Evolutionary conservation across 2,113 vertebrate genomes (phyloP).

Genomic region (Eulemur rufifrons): DNA sequence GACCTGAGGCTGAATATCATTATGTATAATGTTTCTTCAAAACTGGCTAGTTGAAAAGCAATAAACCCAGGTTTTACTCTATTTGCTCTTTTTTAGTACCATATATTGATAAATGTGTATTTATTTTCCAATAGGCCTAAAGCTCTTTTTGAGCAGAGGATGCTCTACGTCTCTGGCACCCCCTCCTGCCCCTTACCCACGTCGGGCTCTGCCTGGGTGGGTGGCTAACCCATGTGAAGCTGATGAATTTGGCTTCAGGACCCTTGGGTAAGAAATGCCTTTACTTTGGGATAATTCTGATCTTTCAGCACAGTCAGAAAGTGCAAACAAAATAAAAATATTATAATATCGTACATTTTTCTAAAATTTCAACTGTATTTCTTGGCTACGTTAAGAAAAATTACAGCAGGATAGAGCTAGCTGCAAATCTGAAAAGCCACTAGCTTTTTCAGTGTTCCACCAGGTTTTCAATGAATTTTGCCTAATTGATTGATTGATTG

Average conservation of each 20-base stretch:
- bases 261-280: not conserved
- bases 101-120: not conserved
- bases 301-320: not conserved
- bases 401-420: not conserved
- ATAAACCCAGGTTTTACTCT: not conserved
- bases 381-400: not conserved
- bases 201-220: not conserved
- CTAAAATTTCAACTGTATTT: conserved; percentile 11
- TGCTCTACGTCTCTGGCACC: not conserved
- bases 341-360: not conserved
- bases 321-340: not conserved
- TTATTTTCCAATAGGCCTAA: not conserved
- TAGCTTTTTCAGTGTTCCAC: not conserved
- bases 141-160: not conserved
- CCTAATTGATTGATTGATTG: not conserved
- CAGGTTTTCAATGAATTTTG: not conserved
- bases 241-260: not conserved
- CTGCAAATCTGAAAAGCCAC: not conserved
- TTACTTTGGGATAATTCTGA: not conserved
- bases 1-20: not conserved
- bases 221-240: not conserved
- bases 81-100: not conserved
- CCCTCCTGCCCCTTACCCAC: not conserved
- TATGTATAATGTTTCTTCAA: not conserved
- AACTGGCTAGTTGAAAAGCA: not conserved